Conservation (phyloP, 2,797 vertebrate species). For the Carapus acus region DNA sequence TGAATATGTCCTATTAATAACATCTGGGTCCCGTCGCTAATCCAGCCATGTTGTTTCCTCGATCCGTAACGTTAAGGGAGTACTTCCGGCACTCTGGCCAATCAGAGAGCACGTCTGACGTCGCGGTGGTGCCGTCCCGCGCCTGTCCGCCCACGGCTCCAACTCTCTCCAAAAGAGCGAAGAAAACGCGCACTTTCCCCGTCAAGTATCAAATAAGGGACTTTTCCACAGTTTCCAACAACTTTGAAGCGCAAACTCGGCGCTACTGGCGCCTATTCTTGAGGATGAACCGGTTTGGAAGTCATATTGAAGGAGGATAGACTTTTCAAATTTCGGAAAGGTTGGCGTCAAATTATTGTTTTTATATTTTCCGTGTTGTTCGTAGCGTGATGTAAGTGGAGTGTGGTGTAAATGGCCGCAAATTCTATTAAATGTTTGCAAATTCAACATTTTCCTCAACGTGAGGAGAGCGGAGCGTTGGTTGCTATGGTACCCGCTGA, state of each 20-base stretch:
- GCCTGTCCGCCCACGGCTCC: constrained; percentile 35
- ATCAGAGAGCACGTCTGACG: constrained; percentile 43
- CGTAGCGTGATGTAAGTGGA: neutral
- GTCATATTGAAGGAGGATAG: constrained; percentile 10
- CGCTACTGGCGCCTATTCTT: neutral
- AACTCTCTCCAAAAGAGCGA: constrained; percentile 3
- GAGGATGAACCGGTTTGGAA: neutral
- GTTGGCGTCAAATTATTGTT: constrained; percentile 24
- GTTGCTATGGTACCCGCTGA: constrained; percentile 54
- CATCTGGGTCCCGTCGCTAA: constrained; percentile 16
- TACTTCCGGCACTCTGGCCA: constrained; percentile 66
- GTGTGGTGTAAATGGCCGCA: too few relatives aligned
- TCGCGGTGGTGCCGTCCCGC: constrained; percentile 1
- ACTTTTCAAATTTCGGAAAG: constrained; percentile 36
- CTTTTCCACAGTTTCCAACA: neutral
- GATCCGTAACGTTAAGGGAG: constrained; percentile 28
- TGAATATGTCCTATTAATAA: constrained; percentile 53
- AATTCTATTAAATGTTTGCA: too few relatives aligned
- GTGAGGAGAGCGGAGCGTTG: neutral
- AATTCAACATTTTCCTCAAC: too few relatives aligned
- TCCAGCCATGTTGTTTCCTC: constrained; percentile 69
- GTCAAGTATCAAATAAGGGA: neutral
- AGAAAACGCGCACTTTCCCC: neutral
- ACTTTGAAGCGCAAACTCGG: neutral
- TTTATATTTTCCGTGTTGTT: neutral